Evolutionary conservation across 2,797 vertebrate species (phyloP), one percentile per base, ranked within the genome.

Genomic region (Pipistrellus kuhlii): DNA sequence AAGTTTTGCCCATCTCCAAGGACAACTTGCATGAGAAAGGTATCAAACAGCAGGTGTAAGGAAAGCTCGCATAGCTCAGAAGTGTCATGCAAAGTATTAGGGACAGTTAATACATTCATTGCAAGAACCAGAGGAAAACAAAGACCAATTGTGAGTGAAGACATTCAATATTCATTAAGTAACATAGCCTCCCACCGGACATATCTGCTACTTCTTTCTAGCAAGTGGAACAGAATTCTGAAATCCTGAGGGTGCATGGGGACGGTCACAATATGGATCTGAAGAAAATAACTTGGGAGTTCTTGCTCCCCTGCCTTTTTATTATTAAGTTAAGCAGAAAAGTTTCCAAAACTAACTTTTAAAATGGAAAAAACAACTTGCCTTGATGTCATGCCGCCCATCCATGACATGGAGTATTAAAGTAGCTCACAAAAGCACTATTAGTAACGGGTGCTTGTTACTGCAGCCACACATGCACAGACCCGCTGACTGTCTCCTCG

Each of bases 21-120:
- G 51, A 93, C 84, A 96, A 94, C 4, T 66, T n/a, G 46, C 27
- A 85, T 72, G 95, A 95, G 88, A 95, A 91, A 90, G 35, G 85
- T 62, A 73, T 89, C 62, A 85, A 90, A 75, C 62, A 96, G 97
- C 76, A 93, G 92, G 87, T 93, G 44, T 69, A 88, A 95, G 94
- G 94, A 88, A 97, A 98, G 97, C 94, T 96, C 85, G 96, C 86
- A 1, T n/a, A 98, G 98, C 92, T 94, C 69, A 96, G 90, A 96
- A 85, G 93, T 97, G 96, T 97, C 98, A 98, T 98, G 98, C 98
- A 92, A 97, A 97, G 95, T 94, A 93, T 97, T 96, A 97, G 97
- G 91, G 73, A 97, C 93, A 97, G 94, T 92, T 82, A 95, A 97
- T 94, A 95, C n/a, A 64, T 76, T 97, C 92, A 76, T 93, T 91